phyloP scores from a whole-genome alignment of 2,113 vertebrate species.

The Thermophis baileyi region DNA sequence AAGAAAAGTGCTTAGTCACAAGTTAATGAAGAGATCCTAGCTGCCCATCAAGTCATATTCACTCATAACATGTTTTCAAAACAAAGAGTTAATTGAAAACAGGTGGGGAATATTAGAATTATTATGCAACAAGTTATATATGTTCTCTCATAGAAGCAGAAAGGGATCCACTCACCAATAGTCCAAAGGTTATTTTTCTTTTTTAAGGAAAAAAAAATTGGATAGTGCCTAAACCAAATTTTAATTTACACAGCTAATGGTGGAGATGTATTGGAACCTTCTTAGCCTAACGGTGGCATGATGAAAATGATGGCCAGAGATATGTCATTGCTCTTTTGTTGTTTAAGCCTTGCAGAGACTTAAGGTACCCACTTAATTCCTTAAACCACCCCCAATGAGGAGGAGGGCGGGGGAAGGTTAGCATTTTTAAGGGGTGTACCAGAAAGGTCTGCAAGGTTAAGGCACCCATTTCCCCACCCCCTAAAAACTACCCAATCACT shows the following conservation, averaged over 20 bases:
- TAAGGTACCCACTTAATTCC: not conserved
- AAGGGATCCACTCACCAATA: not conserved
- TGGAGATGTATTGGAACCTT: not conserved
- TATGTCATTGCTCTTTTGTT: not conserved
- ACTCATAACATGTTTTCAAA: slow-evolving; percentile 14
- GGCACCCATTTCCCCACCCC: not conserved
- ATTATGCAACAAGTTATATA: not conserved
- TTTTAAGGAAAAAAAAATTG: not conserved
- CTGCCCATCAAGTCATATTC: slow-evolving; percentile 6
- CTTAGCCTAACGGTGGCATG: not conserved
- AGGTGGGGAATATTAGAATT: not conserved
- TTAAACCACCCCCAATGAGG: not conserved
- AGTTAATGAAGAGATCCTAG: not conserved
- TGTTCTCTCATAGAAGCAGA: too few relatives aligned
- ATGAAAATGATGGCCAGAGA: not conserved
- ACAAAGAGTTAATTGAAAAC: not conserved
- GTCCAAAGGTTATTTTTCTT: not conserved
- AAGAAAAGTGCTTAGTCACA: not conserved
- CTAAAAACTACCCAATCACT: not conserved
- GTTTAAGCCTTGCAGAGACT: not conserved
- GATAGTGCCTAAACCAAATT: not conserved
- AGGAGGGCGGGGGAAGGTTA: too few relatives aligned
- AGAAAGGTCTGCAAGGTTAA: not conserved
- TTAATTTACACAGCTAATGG: not conserved
- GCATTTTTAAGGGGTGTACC: not conserved